phyloP scores from a whole-genome alignment of 1,140 invertebrate genomes.

The Drosophila trapezifrons region DNA sequence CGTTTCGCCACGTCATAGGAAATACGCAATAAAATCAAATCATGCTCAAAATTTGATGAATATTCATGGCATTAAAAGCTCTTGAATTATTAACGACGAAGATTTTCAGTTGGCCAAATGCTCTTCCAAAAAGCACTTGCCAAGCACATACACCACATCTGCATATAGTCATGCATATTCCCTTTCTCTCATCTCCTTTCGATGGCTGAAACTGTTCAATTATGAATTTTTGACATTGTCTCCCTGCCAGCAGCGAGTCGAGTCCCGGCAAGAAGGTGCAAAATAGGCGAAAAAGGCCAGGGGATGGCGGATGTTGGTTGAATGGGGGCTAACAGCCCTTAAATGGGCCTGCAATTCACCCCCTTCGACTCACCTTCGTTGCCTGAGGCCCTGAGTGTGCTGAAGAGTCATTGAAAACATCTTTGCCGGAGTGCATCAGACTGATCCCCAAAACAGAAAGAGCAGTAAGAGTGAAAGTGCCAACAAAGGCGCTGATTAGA shows the following conservation, averaged over 20 bases:
- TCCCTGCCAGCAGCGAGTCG: slow-evolving; percentile 19
- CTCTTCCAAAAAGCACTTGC: slow-evolving; percentile 67
- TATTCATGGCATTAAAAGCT: slow-evolving; percentile 82
- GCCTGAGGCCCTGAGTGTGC: slow-evolving; percentile 4
- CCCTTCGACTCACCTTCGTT: slow-evolving; percentile 5
- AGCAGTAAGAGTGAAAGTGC: slow-evolving; percentile 66
- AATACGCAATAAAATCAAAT: slow-evolving; percentile 82
- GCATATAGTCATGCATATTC: slow-evolving; percentile 41
- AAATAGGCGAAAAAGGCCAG: slow-evolving; percentile 66
- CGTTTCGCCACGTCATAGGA: slow-evolving; percentile 53
- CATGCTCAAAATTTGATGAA: slow-evolving; percentile 82
- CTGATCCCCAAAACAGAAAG: slow-evolving; percentile 33
- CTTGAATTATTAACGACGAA: slow-evolving; percentile 80
- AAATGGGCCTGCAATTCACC: slow-evolving; percentile 35
- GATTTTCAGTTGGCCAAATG: slow-evolving; percentile 77
- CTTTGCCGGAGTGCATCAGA: slow-evolving; percentile 49
- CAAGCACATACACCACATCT: slow-evolving; percentile 30
- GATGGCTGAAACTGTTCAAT: slow-evolving; percentile 70
- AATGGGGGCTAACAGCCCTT: slow-evolving; percentile 51
- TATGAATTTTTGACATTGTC: slow-evolving; percentile 80
- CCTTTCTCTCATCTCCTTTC: slow-evolving; percentile 3
- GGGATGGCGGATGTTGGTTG: background rate
- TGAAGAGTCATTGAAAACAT: slow-evolving; percentile 59
- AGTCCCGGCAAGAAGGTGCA: slow-evolving; percentile 60
- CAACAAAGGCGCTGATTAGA: slow-evolving; percentile 76